Evolutionary conservation across 2,797 vertebrate genomes (phyloP).

Genomic region (Glyptemys insculpta): DNA sequence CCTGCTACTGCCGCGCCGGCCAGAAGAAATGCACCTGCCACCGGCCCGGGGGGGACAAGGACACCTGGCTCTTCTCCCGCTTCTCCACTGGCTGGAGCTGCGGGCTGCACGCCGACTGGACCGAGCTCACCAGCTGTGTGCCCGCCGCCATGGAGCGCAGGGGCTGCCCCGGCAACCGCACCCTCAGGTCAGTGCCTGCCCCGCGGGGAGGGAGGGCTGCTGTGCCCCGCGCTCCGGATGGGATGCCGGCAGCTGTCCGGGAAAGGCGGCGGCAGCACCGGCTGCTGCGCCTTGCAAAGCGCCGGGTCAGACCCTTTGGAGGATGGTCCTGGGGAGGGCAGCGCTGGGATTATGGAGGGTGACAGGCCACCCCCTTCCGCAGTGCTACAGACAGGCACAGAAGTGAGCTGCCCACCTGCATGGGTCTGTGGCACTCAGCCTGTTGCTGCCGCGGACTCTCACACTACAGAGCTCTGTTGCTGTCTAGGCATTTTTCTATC

Average conservation of each 20-base stretch:
- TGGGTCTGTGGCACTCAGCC: background rate
- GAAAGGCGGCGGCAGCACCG: background rate
- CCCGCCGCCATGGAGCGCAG: slow-evolving; percentile 93
- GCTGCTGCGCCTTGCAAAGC: background rate
- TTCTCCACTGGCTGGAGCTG: slow-evolving; percentile 99
- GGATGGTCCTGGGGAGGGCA: background rate
- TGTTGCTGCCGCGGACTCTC: background rate
- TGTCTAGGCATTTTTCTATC: background rate
- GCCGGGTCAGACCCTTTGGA: background rate
- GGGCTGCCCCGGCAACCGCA: slow-evolving; percentile 87
- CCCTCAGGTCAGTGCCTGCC: slow-evolving; percentile 67
- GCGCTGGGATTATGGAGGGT: background rate
- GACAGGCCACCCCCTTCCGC: background rate
- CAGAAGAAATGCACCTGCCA: slow-evolving; percentile 98
- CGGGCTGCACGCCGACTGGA: slow-evolving; percentile 98
- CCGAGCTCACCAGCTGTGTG: slow-evolving; percentile 97
- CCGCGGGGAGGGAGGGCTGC: background rate
- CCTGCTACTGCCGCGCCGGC: slow-evolving; percentile 93
- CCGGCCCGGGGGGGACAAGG: slow-evolving; percentile 91
- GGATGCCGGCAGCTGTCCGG: no score
- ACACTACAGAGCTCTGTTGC: background rate
- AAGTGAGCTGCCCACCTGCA: background rate
- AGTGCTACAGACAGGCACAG: background rate
- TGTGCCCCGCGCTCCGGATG: background rate
- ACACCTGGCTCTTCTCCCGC: slow-evolving; percentile 98